Conservation (phyloP, 2,888 invertebrate genomes). For the Xiphydria camelus region DNA sequence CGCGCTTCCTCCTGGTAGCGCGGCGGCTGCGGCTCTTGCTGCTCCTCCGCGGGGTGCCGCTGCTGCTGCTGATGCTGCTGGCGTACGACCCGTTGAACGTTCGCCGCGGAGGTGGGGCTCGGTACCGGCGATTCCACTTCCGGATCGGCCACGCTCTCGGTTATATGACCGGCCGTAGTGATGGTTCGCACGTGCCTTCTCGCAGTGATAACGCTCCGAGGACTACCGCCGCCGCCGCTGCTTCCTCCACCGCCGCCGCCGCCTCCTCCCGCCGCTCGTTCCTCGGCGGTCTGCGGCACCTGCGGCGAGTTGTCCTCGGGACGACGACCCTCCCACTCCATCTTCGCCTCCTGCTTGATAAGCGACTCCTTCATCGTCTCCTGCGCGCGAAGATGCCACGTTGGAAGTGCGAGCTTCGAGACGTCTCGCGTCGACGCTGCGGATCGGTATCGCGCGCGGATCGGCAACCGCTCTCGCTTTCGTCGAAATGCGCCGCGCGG, state of each 20-base stretch:
- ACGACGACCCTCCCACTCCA: conserved; percentile 49
- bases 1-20: conserved; percentile 26
- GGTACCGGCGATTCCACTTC: conserved; percentile 43
- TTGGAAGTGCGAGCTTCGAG: too few species aligned
- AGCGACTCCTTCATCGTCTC: conserved; percentile 51
- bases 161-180: conserved; percentile 66
- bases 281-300: conserved; percentile 32
- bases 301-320: conserved; percentile 37
- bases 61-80: conserved; percentile 19
- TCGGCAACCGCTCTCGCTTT: too few species aligned
- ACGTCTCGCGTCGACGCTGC: too few species aligned
- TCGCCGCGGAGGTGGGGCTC: conserved; percentile 21
- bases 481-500: too few species aligned
- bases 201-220: conserved; percentile 62
- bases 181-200: conserved; percentile 65
- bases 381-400: conserved; percentile 38
- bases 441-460: too few species aligned
- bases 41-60: conserved; percentile 22
- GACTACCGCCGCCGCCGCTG: conserved; percentile 29
- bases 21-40: conserved; percentile 16
- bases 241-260: conserved; percentile 2
- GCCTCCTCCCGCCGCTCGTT: conserved; percentile 31
- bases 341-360: conserved; percentile 47
- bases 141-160: conserved; percentile 44
- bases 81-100: conserved; percentile 35